Conservation (phyloP, 2,113 vertebrate genomes). For the Nothocercus julius region DNA sequence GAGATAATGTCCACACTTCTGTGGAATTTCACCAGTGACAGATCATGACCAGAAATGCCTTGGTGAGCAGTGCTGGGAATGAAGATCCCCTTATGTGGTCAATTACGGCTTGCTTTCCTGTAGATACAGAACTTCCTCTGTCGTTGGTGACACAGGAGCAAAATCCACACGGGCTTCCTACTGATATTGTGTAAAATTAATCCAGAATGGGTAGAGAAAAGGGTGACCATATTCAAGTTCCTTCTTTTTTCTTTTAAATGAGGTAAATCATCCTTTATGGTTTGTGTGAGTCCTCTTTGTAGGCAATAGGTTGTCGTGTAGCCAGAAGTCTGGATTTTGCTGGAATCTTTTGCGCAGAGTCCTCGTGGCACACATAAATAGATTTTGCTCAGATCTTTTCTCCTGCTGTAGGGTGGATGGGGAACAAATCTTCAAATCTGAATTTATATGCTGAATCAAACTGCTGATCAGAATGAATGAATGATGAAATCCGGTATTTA, state of each 20-base stretch:
- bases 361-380: not conserved
- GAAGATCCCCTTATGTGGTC: not conserved
- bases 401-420: not conserved
- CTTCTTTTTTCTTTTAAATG: not conserved
- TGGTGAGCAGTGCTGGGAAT: not conserved
- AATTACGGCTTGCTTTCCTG: fast-evolving
- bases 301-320: not conserved
- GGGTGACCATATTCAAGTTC: not conserved
- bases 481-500: conserved; percentile 24
- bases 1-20: fast-evolving
- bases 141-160: not conserved
- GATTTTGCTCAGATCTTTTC: not conserved
- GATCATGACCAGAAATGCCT: not conserved
- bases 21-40: not conserved
- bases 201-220: not conserved
- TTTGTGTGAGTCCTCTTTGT: not conserved
- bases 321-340: not conserved
- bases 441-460: not conserved
- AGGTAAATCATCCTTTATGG: not conserved
- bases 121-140: not conserved
- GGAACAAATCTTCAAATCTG: not conserved
- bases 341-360: not conserved
- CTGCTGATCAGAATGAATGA: not conserved
- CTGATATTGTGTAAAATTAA: not conserved
- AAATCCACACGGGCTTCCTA: not conserved